Percentiles rank a stretch among this genome's conserved stretches.
Evolutionary conservation across 2,888 invertebrate genomes (phyloP).

Genomic region (Parelbella ahira): DNA sequence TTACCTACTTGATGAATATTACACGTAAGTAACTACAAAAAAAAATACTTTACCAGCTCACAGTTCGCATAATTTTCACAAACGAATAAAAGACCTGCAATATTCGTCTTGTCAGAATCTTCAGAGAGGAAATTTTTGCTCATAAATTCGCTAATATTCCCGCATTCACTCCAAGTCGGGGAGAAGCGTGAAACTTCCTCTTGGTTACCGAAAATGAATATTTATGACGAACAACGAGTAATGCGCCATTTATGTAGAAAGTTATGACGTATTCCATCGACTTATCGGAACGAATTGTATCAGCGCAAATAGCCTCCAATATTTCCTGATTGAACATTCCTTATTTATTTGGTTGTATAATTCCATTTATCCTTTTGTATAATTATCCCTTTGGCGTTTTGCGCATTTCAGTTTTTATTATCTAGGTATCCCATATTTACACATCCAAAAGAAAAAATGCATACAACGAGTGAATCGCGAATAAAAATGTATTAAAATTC

Average conservation of each 20-base stretch:
- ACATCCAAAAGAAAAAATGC: no score
- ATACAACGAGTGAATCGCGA: no score
- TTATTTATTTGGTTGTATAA: background rate
- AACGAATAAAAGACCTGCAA: conserved; percentile 13
- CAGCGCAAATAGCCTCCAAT: conserved; percentile 27
- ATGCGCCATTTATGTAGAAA: conserved; percentile 75
- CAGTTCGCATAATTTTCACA: background rate
- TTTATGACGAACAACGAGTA: conserved; percentile 73
- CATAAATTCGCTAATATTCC: conserved; percentile 76
- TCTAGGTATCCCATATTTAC: no score
- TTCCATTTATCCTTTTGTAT: background rate
- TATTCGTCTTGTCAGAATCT: conserved; percentile 37
- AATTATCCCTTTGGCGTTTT: no score
- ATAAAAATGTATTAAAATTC: no score
- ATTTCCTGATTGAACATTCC: conserved; percentile 14
- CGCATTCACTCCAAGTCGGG: conserved; percentile 56
- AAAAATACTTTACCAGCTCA: no score
- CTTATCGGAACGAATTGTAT: conserved; percentile 60
- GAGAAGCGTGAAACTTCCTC: conserved; percentile 69
- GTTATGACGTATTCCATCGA: conserved; percentile 65
- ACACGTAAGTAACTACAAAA: no score
- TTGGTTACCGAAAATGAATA: conserved; percentile 74
- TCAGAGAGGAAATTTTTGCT: conserved; percentile 62
- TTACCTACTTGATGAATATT: no score
- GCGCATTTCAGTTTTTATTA: no score